These are phyloP conservation scores for Lasius fuliginosus DNA, from an alignment of 2,888 invertebrate species.

Conservation along the genomic window DNA sequence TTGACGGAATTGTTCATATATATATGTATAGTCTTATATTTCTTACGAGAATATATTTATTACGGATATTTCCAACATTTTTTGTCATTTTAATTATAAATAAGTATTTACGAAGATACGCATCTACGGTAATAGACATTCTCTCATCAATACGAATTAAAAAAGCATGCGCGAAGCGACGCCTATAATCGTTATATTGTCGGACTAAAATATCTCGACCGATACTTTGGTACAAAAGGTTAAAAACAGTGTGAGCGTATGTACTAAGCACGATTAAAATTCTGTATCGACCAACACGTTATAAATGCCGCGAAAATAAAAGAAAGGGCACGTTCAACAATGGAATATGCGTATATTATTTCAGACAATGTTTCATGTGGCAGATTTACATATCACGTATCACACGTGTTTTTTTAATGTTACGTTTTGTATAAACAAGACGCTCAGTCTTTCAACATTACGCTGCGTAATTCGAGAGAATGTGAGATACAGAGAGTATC, in stretches of 20 bases:
- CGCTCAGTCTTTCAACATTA: constrained; percentile 16
- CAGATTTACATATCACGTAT: constrained; percentile 31
- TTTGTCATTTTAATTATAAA: constrained; percentile 12
- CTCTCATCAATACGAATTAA: neutral
- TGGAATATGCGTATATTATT: constrained; percentile 10
- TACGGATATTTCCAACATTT: neutral
- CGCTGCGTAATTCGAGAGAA: neutral
- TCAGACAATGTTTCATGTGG: neutral
- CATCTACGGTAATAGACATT: neutral
- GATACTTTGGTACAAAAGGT: constrained; percentile 19
- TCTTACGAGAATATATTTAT: neutral
- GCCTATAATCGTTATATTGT: neutral
- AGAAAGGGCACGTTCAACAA: neutral
- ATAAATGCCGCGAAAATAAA: constrained; percentile 1
- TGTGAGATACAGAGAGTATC: neutral
- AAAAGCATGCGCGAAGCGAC: neutral
- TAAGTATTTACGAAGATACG: neutral
- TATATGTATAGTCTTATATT: neutral
- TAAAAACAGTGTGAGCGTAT: constrained; percentile 30
- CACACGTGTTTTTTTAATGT: constrained; percentile 9
- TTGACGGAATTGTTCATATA: too few relatives aligned
- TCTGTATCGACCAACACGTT: constrained; percentile 7
- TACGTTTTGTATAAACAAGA: neutral
- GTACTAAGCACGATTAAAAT: constrained; percentile 29
- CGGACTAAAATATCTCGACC: constrained; percentile 4